Percentiles rank a stretch among this genome's conserved stretches.
phyloP scores from a whole-genome alignment of 2,113 vertebrate species.

The Laticauda laticaudata region DNA sequence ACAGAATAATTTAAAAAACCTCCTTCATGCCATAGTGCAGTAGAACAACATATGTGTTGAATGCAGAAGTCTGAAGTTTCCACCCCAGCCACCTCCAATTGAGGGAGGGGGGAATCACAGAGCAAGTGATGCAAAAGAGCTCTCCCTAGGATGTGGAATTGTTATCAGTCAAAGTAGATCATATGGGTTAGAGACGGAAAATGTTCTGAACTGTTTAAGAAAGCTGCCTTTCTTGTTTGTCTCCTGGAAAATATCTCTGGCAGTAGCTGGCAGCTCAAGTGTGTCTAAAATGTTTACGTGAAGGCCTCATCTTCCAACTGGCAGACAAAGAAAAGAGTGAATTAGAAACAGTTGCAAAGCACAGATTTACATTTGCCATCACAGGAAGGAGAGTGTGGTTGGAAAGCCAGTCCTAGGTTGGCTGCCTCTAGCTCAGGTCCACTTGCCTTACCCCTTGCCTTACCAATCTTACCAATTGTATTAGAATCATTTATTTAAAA shows the following conservation, averaged over 20 bases:
- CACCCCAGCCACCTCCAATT: neutral
- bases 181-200: neutral
- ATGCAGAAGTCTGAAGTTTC: neutral
- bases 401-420: neutral
- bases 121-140: neutral
- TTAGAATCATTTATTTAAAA: slow-evolving; percentile 17
- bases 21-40: neutral
- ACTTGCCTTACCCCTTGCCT: neutral
- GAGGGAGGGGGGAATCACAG: neutral
- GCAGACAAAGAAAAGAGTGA: slow-evolving; percentile 15
- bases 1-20: neutral
- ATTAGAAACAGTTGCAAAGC: neutral
- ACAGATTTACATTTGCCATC: slow-evolving; percentile 23
- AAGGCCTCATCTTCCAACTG: neutral
- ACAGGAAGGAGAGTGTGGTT: neutral
- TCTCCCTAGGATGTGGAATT: neutral
- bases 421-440: slow-evolving; percentile 20
- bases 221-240: neutral
- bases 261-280: neutral
- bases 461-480: slow-evolving; percentile 1
- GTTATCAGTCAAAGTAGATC: neutral
- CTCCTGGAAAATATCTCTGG: neutral
- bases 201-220: neutral
- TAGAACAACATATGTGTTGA: neutral
- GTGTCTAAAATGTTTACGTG: neutral